Base-by-base conservation (phyloP, 2,797 vertebrate species). In the Parauchenoglanis punctatus region DNA sequence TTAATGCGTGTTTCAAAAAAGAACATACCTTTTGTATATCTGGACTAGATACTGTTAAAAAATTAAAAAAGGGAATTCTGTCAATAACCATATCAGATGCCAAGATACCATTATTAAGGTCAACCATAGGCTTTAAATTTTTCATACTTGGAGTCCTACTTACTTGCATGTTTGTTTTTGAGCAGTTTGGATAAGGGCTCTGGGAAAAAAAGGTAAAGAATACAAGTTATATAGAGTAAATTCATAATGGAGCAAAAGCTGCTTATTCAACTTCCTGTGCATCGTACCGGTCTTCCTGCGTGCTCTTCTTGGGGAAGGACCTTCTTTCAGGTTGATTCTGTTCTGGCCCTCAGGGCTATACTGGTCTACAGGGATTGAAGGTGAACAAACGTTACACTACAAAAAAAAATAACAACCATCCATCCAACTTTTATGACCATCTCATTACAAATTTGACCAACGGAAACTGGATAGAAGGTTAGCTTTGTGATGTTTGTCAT, bases 141-240 rank as follows among this genome's bases (percentile, higher is more conserved):
- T 78, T 80, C 4, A 81, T 17, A 73, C 52, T 67, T 54, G 23
- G 3, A 82, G 68, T n/a, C 46, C 2, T 92, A 95, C 94, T 97
- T 93, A 95, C 97, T 97, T 1, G 96, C 97, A 91, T 97, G 95
- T 91, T 98, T 99, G 89, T 97, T 97, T 96, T 98, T 99, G 92
- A 98, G 93, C 87, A 95, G 92, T 94, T 97, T 97, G 1, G 97
- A 98, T 1, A 98, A 96, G 68, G 98, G 98, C 90, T 99, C 98
- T 99, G 93, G 76, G 86, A 92, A 91, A 56, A 56, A 67, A 20
- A 63, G 44, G 4, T 87, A 72, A 7, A 5, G 68, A 18, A 65
- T 3, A 44, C 56, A 2, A 25, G 35, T 54, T 28, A 44, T 83
- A 78, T 11, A 59, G 11, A 82, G 15, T 80, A 28, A 83, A 25